Evolutionary conservation across 2,113 vertebrate species (phyloP).

Genomic region (Pteronura brasiliensis): DNA sequence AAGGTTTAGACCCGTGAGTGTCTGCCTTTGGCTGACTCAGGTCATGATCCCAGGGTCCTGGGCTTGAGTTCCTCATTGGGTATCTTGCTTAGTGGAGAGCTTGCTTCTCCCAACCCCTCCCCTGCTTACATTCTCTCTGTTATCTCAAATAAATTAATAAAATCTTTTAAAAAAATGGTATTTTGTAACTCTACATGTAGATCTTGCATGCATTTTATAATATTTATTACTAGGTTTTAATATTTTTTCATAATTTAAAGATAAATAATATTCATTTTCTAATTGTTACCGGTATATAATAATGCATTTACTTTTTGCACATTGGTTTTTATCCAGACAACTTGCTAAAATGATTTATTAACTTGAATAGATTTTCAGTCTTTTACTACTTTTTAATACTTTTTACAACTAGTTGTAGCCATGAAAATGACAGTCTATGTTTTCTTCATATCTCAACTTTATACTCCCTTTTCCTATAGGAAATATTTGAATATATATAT

Average conservation of each 20-base stretch:
- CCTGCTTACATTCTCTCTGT: no score
- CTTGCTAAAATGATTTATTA: background rate
- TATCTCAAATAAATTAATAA: no score
- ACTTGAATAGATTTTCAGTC: background rate
- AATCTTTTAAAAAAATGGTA: background rate
- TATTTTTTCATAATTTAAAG: background rate
- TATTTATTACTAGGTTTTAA: background rate
- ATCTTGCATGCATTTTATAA: background rate
- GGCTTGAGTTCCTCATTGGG: background rate
- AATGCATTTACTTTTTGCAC: background rate
- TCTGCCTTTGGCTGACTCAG: background rate
- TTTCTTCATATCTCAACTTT: background rate
- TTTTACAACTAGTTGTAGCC: background rate
- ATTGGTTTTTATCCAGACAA: background rate
- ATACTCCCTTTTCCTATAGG: background rate
- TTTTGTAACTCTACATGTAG: background rate
- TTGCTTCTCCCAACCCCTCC: background rate
- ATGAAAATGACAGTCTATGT: background rate
- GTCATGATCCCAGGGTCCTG: background rate
- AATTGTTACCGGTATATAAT: background rate
- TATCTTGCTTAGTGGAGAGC: background rate
- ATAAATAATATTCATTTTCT: background rate
- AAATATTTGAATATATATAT: background rate
- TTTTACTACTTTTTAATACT: background rate
- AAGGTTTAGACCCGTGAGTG: background rate